Evolutionary conservation across 2,113 vertebrate species (phyloP), one percentile per base, ranked within the genome.

Genomic region (Recurvirostra avosetta): DNA sequence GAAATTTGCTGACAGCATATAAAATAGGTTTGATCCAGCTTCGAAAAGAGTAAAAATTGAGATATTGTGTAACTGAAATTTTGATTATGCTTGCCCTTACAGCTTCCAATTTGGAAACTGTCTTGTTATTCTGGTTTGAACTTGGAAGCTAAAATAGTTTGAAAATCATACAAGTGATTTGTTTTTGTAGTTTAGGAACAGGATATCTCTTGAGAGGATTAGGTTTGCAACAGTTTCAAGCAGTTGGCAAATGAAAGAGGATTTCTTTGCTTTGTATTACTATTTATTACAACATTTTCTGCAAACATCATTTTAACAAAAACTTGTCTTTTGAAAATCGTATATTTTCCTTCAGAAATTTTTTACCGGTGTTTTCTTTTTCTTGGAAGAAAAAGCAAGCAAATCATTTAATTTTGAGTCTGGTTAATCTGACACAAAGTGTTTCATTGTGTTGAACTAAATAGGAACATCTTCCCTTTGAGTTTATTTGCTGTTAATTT

Each of bases 161-260:
- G 32, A 67, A 91, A 92, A 86, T 92, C 65, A 49, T 63, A 63
- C 21, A 74, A 88, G 29, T 59, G 9, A 84, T 92, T 94, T 84
- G 43, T 45, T 93, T 86, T 79, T 68, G 14, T 41, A 59, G 53
- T 96, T 95, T 66, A 86, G 61, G 61, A 86, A 43, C 59, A 67
- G 65, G 27, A n/a, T 90, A 59, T 90, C 86, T 86, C 88, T 77
- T 86, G 75, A 92, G 79, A 90, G 65, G 67, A 92, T 94, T 90
- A 90, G 38, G 55, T 80, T 95, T 93, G 72, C 1, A 6, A 73
- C 41, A 84, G 38, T 83, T 89, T 77, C 50, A 66, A 74, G 52
- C 41, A 86, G 38, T 86, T 92, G 86, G 50, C 32, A 88, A 86
- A 93, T 63, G 50, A 86, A 88, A 95, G 88, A 94, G 79, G 47